phyloP scores from a whole-genome alignment of 53 echinoderm and acorn worm species.

The Crossaster papposus region DNA sequence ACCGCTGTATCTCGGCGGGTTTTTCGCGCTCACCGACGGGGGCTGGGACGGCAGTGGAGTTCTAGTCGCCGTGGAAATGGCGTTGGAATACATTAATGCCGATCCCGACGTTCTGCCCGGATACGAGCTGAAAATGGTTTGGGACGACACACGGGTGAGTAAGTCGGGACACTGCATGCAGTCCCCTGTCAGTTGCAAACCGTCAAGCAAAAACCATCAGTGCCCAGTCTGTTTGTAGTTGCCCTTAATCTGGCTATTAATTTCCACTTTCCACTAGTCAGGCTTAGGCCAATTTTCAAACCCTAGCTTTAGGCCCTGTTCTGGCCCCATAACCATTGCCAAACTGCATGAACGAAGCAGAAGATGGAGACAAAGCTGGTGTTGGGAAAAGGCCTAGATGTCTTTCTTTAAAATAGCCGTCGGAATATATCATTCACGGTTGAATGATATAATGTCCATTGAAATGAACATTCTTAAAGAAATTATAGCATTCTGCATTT shows the following conservation, averaged over 20 bases:
- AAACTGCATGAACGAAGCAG: too few relatives aligned
- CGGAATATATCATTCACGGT: too few relatives aligned
- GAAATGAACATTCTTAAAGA: too few relatives aligned
- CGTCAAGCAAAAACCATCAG: neutral
- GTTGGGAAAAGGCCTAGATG: too few relatives aligned
- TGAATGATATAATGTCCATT: too few relatives aligned
- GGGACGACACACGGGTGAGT: constrained; percentile 35
- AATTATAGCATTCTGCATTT: too few relatives aligned
- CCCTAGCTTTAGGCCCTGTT: too few relatives aligned
- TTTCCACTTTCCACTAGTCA: neutral
- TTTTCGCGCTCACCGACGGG: constrained; percentile 46
- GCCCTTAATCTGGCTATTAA: neutral
- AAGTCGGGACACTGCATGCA: too few relatives aligned
- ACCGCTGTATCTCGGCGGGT: constrained; percentile 43
- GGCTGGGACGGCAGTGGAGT: constrained; percentile 49
- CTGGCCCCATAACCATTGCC: too few relatives aligned
- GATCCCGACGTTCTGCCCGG: constrained; percentile 15
- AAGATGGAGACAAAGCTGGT: too few relatives aligned
- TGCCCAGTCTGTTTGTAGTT: neutral
- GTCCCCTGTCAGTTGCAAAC: neutral
- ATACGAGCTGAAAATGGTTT: constrained; percentile 44
- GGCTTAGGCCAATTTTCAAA: too few relatives aligned
- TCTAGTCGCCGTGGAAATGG: constrained; percentile 39
- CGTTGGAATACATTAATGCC: constrained; percentile 45
- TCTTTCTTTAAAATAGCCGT: too few relatives aligned